These are phyloP conservation scores for Ryuthela nishihirai DNA, from an alignment of 2,888 invertebrate genomes.

Conservation along the genomic window DNA sequence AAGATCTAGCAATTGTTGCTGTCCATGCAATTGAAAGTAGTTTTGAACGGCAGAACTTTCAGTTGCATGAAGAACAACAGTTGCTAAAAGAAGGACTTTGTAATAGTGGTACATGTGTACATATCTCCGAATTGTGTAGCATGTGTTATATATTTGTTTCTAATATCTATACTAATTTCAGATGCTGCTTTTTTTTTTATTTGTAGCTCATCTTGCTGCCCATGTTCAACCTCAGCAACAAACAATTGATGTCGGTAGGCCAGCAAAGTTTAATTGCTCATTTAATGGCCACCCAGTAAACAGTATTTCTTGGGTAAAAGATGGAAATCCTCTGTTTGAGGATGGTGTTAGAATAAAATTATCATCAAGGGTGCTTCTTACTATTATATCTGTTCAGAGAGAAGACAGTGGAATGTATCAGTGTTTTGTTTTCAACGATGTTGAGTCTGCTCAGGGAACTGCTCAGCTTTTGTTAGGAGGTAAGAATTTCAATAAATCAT, in stretches of 20 bases:
- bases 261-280: slow-evolving; percentile 83
- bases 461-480: slow-evolving; percentile 51
- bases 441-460: slow-evolving; percentile 48
- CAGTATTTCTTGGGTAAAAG: slow-evolving; percentile 48
- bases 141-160: too few species aligned
- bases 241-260: slow-evolving; percentile 88
- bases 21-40: too few species aligned
- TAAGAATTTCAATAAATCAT: slow-evolving; percentile 42
- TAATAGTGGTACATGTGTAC: too few species aligned
- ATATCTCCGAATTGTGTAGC: too few species aligned
- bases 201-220: slow-evolving; percentile 73
- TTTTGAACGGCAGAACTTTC: too few species aligned
- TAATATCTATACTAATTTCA: too few species aligned
- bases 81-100: too few species aligned
- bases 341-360: slow-evolving; percentile 36
- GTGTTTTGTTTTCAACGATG: slow-evolving; percentile 47
- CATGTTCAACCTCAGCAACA: slow-evolving; percentile 85
- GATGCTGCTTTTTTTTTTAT: too few species aligned
- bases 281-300: slow-evolving; percentile 49
- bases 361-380: slow-evolving; percentile 41
- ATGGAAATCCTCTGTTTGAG: slow-evolving; percentile 46
- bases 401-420: slow-evolving; percentile 53
- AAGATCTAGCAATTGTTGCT: too few species aligned
- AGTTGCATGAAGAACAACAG: too few species aligned
- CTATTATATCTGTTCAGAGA: slow-evolving; percentile 46